Evolutionary conservation across 2,113 vertebrate species (phyloP).

Genomic region (Ictalurus furcatus): DNA sequence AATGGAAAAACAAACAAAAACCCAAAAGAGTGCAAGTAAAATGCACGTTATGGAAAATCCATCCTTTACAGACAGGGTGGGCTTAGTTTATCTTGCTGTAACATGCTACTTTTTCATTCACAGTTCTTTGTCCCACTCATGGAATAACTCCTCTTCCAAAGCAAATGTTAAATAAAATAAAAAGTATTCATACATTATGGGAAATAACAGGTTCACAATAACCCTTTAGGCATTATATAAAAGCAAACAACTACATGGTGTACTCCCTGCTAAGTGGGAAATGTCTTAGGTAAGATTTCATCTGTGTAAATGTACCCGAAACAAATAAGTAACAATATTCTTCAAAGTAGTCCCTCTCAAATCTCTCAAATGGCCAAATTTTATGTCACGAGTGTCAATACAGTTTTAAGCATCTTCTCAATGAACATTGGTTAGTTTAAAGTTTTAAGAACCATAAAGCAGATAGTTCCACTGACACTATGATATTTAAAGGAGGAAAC

Average conservation of each 20-base stretch:
- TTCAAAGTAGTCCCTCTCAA: background rate
- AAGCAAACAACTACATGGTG: background rate
- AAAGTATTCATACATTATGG: conserved; percentile 30
- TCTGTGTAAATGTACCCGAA: background rate
- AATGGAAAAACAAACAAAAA: background rate
- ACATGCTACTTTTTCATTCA: conserved; percentile 51
- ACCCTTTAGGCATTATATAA: conserved; percentile 25
- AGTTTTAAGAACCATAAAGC: background rate
- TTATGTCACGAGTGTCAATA: background rate
- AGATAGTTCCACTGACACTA: background rate
- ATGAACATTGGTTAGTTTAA: background rate
- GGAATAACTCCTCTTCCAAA: conserved; percentile 12
- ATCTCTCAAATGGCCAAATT: background rate
- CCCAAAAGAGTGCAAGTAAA: conserved; percentile 25
- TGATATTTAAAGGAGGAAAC: background rate
- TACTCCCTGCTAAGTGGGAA: background rate
- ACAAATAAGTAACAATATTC: conserved; percentile 4
- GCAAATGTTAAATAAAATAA: background rate
- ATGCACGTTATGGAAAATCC: conserved; percentile 12
- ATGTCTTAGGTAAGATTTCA: background rate
- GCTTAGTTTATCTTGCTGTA: conserved; percentile 49
- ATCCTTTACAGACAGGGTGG: conserved; percentile 14
- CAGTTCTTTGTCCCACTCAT: conserved; percentile 44
- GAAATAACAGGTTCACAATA: conserved; percentile 35
- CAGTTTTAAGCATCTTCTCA: background rate